Conservation (phyloP, 2,113 vertebrate species). For the Brachypteracias leptosomus region DNA sequence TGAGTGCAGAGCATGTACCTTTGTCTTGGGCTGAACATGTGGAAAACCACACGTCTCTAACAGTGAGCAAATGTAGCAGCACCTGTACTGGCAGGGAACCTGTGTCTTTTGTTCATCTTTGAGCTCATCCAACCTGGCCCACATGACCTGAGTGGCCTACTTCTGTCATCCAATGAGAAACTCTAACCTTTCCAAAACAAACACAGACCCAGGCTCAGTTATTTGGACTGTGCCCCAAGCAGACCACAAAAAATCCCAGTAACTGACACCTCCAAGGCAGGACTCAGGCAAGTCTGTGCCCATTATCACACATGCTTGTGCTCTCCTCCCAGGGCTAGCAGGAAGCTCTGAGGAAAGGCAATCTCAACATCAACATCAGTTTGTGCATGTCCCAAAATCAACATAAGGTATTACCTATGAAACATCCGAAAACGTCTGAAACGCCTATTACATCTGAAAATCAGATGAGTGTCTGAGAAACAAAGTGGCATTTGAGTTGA, state of each 20-base stretch:
- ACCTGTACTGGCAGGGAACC: background rate
- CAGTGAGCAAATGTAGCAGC: background rate
- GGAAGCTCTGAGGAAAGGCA: background rate
- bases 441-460: no score
- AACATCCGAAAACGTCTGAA: no score
- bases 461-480: background rate
- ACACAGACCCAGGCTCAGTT: background rate
- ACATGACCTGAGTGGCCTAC: background rate
- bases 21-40: background rate
- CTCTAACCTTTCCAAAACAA: background rate
- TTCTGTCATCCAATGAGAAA: background rate
- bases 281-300: background rate
- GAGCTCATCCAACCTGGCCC: background rate
- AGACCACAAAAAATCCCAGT: background rate
- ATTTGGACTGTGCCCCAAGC: background rate
- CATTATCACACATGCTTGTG: fast-evolving
- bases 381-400: background rate
- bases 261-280: background rate
- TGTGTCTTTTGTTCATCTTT: background rate
- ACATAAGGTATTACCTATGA: background rate
- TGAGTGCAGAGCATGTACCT: background rate
- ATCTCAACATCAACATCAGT: background rate
- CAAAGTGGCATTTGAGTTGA: background rate
- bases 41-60: background rate
- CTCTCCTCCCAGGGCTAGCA: background rate